These are phyloP conservation scores for Drosophila eugracilis DNA, from an alignment of 1,140 invertebrate species.

Conservation along the genomic window DNA sequence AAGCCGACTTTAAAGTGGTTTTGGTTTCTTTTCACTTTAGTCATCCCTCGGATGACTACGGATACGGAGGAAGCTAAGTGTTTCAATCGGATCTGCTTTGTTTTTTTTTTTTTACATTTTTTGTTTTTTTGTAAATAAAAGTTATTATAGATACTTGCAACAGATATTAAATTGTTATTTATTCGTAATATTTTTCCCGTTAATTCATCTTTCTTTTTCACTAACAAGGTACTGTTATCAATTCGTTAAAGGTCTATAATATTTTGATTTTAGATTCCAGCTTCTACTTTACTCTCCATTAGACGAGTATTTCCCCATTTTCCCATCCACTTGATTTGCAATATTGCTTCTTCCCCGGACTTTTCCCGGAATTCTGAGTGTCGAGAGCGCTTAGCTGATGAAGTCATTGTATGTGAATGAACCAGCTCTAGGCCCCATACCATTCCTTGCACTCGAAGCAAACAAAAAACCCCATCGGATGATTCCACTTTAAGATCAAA, in stretches of 20 bases:
- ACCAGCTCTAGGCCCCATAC: background rate
- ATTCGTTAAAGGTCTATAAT: no score
- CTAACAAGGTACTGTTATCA: no score
- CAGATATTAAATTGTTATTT: no score
- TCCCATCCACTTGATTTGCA: slow-evolving; percentile 57
- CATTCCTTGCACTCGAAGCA: slow-evolving; percentile 13
- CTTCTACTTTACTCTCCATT: no score
- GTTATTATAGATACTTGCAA: no score
- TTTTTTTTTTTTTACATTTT: background rate
- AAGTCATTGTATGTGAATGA: slow-evolving; percentile 56
- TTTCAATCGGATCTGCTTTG: background rate
- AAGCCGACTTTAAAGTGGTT: slow-evolving; percentile 61
- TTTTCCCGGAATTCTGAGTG: slow-evolving; percentile 7
- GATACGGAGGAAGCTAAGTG: background rate
- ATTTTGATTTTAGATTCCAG: no score
- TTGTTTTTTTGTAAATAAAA: no score
- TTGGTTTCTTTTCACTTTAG: slow-evolving; percentile 20
- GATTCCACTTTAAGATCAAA: slow-evolving; percentile 42
- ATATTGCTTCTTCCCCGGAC: slow-evolving; percentile 41
- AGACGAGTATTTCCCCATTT: background rate
- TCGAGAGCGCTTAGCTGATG: slow-evolving; percentile 57
- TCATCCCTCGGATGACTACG: background rate
- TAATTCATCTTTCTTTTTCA: no score
- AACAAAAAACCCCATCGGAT: background rate
- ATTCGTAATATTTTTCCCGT: background rate